phyloP scores from a whole-genome alignment of 2,888 invertebrate genomes.

The Drosophila heteroneura region DNA sequence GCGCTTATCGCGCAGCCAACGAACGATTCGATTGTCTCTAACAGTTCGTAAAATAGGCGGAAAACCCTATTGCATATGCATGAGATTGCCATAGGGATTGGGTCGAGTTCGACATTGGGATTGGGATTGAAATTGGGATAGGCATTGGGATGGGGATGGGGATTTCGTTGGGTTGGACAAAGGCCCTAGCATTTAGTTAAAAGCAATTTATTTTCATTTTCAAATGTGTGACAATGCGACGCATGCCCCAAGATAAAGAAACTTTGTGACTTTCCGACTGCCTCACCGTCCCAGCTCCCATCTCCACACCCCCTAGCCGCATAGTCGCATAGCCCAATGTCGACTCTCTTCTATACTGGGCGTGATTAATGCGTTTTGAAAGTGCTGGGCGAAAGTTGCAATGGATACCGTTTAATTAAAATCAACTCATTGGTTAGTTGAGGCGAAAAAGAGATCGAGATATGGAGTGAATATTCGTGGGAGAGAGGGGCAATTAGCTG shows the following conservation, averaged over 20 bases:
- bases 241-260: conserved; percentile 70
- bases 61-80: conserved; percentile 71
- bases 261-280: conserved; percentile 31
- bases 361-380: conserved; percentile 71
- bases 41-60: conserved; percentile 78
- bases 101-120: conserved; percentile 3
- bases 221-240: conserved; percentile 79
- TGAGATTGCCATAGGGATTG: conserved; percentile 40
- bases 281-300: neutral
- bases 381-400: conserved; percentile 73
- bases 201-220: conserved; percentile 74
- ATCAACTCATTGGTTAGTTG: conserved; percentile 53
- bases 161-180: neutral
- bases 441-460: conserved; percentile 8
- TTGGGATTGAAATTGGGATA: neutral
- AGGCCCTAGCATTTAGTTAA: conserved; percentile 42
- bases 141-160: neutral
- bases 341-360: conserved; percentile 31
- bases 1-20: conserved; percentile 67
- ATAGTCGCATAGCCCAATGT: neutral
- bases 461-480: neutral
- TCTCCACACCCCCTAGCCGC: neutral
- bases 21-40: conserved; percentile 60
- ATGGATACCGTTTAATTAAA: conserved; percentile 68
- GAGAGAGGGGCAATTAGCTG: neutral